phyloP scores from a whole-genome alignment of 2,888 invertebrate genomes.

The Drosophila infuscata region DNA sequence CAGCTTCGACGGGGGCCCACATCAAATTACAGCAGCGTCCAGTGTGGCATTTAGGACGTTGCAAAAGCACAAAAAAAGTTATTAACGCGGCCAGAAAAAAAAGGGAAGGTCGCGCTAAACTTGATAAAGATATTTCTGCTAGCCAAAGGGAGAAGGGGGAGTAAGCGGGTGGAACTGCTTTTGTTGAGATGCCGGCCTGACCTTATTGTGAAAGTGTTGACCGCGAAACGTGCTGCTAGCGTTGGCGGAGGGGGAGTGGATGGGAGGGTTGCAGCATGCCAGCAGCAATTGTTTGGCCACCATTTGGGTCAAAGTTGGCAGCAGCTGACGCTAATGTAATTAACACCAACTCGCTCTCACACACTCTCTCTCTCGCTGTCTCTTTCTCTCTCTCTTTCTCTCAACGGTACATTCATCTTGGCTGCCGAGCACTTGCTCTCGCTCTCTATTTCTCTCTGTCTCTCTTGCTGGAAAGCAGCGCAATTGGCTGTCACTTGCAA shows the following conservation, averaged over 20 bases:
- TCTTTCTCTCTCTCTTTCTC: not conserved
- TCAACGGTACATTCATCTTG: not conserved
- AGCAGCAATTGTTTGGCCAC: conserved; percentile 6
- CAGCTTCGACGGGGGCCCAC: conserved; percentile 35
- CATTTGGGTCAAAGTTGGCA: conserved; percentile 68
- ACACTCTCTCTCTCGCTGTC: conserved; percentile 12
- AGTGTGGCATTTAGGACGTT: conserved; percentile 32
- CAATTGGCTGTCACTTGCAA: conserved; percentile 72
- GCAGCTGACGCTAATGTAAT: conserved; percentile 66
- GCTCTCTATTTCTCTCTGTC: conserved; percentile 35
- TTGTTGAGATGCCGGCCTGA: conserved; percentile 47
- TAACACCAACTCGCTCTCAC: conserved; percentile 49
- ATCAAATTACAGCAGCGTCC: conserved; percentile 55
- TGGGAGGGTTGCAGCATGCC: conserved; percentile 9
- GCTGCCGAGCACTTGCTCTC: conserved; percentile 7
- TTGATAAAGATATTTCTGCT: conserved; percentile 30
- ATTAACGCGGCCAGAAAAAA: conserved; percentile 57
- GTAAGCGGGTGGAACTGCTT: conserved; percentile 23
- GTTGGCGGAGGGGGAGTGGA: not conserved
- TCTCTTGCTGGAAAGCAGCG: conserved; percentile 47
- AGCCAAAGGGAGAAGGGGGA: conserved; percentile 10
- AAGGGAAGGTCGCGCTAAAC: conserved; percentile 33
- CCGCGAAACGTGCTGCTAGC: conserved; percentile 59
- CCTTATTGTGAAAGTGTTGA: conserved; percentile 75
- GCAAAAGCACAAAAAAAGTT: conserved; percentile 53